phyloP scores from a whole-genome alignment of 2,797 vertebrate species.

The Microcaecilia unicolor region DNA sequence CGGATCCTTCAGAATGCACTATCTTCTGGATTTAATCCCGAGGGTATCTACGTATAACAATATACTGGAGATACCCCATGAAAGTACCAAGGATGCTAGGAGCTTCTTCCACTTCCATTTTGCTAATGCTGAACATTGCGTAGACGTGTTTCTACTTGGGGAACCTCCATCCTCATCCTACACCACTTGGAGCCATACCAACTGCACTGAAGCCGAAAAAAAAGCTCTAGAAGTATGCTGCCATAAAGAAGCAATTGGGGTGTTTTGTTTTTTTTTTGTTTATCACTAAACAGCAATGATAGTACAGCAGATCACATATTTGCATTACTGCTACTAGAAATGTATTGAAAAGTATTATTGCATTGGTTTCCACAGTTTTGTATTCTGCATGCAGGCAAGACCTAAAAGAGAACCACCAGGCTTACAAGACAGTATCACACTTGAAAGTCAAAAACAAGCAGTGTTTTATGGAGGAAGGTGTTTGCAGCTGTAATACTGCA shows the following conservation, averaged over 20 bases:
- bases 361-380: constrained; percentile 21
- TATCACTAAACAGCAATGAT: constrained; percentile 26
- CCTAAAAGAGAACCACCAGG: not conserved
- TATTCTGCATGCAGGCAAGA: no score
- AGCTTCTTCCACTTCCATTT: constrained; percentile 19
- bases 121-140: constrained; percentile 33
- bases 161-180: constrained; percentile 30
- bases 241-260: constrained; percentile 20
- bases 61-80: constrained; percentile 25
- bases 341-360: constrained; percentile 41
- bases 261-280: no score
- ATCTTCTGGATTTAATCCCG: constrained; percentile 85
- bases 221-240: constrained; percentile 14
- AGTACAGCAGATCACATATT: constrained; percentile 35
- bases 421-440: no score
- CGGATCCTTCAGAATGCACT: constrained; percentile 82
- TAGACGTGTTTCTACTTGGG: constrained; percentile 6
- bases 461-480: no score
- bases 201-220: constrained; percentile 48
- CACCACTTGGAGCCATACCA: constrained; percentile 39
- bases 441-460: no score
- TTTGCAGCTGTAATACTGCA: no score
- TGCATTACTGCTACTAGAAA: constrained; percentile 37
- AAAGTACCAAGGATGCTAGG: constrained; percentile 34
- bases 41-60: constrained; percentile 92